Percentiles rank a stretch among this genome's conserved stretches.
Conservation (phyloP, 53 echinoderm and acorn worm genomes). For the Astropecten irregularis region DNA sequence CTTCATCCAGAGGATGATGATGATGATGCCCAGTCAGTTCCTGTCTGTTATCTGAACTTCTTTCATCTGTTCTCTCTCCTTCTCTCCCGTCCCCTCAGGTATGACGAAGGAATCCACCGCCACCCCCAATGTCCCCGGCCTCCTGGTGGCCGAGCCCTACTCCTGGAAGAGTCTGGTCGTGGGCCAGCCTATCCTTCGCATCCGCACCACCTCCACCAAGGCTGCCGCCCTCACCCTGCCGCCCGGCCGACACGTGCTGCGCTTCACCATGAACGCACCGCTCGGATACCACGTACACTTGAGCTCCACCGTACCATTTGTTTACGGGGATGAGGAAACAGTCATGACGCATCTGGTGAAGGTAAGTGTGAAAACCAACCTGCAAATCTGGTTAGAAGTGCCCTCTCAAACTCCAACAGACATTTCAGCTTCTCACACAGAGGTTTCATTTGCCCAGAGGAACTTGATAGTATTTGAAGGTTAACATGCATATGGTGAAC, state of each 20-base stretch:
- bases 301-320: conserved; percentile 88
- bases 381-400: not conserved
- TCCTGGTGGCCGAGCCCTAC: conserved; percentile 97
- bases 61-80: not conserved
- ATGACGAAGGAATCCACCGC: conserved; percentile 19
- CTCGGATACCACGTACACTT: conserved; percentile 97
- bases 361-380: conserved; percentile 38
- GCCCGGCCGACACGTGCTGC: conserved; percentile 91
- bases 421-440: no score
- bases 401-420: not conserved
- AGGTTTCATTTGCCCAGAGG: no score
- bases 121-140: conserved; percentile 73
- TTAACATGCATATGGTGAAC: no score
- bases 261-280: conserved; percentile 97
- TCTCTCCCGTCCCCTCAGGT: not conserved
- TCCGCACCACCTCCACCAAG: conserved; percentile 91
- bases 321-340: conserved; percentile 95
- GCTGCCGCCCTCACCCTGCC: conserved; percentile 93
- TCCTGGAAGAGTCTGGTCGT: conserved; percentile 99
- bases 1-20: no score
- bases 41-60: no score
- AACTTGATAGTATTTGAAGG: no score
- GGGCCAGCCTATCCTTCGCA: conserved; percentile 90
- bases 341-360: conserved; percentile 92
- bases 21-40: no score